Base-by-base conservation (phyloP, 2,888 invertebrate species). In the Volucella inanis region DNA sequence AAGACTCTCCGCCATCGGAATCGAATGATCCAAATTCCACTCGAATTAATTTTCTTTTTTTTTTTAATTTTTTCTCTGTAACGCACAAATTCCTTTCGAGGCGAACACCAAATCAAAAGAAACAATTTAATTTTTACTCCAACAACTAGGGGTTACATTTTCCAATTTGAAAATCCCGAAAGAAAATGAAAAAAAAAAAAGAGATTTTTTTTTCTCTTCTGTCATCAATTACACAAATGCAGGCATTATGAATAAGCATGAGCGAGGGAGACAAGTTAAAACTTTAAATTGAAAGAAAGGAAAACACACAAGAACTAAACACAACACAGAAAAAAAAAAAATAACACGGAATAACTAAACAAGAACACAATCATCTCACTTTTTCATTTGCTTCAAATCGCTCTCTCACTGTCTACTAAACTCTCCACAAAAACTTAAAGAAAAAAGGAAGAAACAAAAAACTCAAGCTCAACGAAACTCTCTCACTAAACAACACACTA, bases 171-270 rank as follows among this genome's bases (percentile, higher is more conserved):
- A 18, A 52, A 47, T 47, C 67, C 50, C 18, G 41, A 61, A 38
- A 45, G 52, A 50, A 59, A 43, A 15, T 22, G n/a, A 64, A 62
- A 68, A 74, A 50, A 22, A 38, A 18, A 67, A 80, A 55, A 74
- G 75, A 43, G 55, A 72, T 18, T 70, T 74, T 52, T 18, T 76
- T 43, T 72, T 68, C 72, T 81, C 81, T 81, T 67, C 67, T 68
- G 76, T 81, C 81, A 85, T 67, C 67, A 76, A 85, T 80, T 85
- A 68, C 55, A 81, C 75, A 85, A 80, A 79, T 72, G 74, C 80
- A 80, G 75, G 70, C 68, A 79, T 74, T 59, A 79, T 50, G 64
- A 64, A 55, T 50, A 38, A 9, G 67, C 75, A 80, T 64, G 64
- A 43, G 45, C 76, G 59, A 9, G 76, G 71, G 59, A 70, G 70